Conservation (phyloP, 2,797 vertebrate species). For the Meda fulgida region DNA sequence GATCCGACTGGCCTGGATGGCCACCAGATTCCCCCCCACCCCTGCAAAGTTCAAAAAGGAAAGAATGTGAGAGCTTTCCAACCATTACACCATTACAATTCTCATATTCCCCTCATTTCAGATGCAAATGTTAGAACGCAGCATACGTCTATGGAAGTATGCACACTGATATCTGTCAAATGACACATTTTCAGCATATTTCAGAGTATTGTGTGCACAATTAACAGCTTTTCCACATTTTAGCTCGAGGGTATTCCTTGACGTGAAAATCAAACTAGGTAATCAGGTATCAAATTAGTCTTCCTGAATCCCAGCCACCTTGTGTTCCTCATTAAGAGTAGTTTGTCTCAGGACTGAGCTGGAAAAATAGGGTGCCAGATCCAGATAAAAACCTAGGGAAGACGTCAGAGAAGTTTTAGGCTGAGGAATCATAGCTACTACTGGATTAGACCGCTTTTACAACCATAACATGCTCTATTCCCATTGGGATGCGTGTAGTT, state of each 20-base stretch:
- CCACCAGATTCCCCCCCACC: conserved; percentile 94
- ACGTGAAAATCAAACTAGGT: not conserved
- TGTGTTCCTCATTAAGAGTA: conserved; percentile 11
- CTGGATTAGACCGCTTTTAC: not conserved
- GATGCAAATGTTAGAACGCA: not conserved
- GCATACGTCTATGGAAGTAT: not conserved
- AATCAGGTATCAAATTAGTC: conserved; percentile 33
- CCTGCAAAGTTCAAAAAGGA: conserved; percentile 71
- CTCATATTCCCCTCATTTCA: conserved; percentile 12
- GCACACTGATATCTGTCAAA: not conserved
- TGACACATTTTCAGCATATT: conserved; percentile 26
- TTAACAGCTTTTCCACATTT: conserved; percentile 40
- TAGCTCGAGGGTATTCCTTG: not conserved
- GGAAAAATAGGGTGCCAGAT: conserved; percentile 18
- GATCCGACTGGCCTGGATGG: conserved; percentile 94
- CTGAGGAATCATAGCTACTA: not conserved
- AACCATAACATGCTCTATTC: not conserved
- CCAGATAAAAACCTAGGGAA: not conserved
- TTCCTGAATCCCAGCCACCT: conserved; percentile 4
- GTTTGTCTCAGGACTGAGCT: conserved; percentile 12
- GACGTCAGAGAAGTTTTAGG: not conserved
- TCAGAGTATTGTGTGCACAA: conserved; percentile 20
- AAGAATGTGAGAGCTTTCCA: conserved; percentile 22
- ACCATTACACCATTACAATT: conserved; percentile 18
- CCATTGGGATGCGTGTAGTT: conserved; percentile 2